Evolutionary conservation across 2,113 vertebrate genomes (phyloP).

Genomic region (Campylomormyrus numenius): DNA sequence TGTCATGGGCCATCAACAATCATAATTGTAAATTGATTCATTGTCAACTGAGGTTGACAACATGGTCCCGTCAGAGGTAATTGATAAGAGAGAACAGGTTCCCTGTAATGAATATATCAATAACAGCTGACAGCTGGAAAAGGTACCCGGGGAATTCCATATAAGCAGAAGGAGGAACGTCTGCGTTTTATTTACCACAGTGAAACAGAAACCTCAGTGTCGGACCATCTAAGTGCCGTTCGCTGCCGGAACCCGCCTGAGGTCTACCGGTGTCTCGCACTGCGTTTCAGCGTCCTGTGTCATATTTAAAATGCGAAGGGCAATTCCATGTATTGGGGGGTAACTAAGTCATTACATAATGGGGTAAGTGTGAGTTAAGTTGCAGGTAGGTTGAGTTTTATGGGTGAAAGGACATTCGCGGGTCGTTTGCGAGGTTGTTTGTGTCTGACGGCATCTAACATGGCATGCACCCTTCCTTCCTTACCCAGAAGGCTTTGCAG

Average conservation of each 20-base stretch:
- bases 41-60: slow-evolving; percentile 69
- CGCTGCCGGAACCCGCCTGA: slow-evolving; percentile 16
- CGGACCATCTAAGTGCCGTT: slow-evolving; percentile 34
- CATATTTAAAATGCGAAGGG: neutral
- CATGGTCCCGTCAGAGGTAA: slow-evolving; percentile 68
- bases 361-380: neutral
- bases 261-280: neutral
- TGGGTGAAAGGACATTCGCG: neutral
- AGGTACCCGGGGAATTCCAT: slow-evolving; percentile 60
- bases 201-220: slow-evolving; percentile 32
- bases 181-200: slow-evolving; percentile 52
- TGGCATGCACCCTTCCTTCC: neutral
- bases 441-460: neutral
- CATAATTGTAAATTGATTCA: slow-evolving; percentile 78
- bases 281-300: neutral
- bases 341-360: neutral
- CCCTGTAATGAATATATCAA: slow-evolving; percentile 74
- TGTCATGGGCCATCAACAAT: slow-evolving; percentile 76
- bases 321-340: neutral
- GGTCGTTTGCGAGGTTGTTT: neutral
- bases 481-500: neutral
- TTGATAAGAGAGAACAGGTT: slow-evolving; percentile 66
- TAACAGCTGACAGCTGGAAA: slow-evolving; percentile 70
- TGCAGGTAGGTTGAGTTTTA: neutral
- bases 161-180: slow-evolving; percentile 54